Base-by-base conservation (phyloP, 1,140 invertebrate genomes). In the Drosophila nannoptera region DNA sequence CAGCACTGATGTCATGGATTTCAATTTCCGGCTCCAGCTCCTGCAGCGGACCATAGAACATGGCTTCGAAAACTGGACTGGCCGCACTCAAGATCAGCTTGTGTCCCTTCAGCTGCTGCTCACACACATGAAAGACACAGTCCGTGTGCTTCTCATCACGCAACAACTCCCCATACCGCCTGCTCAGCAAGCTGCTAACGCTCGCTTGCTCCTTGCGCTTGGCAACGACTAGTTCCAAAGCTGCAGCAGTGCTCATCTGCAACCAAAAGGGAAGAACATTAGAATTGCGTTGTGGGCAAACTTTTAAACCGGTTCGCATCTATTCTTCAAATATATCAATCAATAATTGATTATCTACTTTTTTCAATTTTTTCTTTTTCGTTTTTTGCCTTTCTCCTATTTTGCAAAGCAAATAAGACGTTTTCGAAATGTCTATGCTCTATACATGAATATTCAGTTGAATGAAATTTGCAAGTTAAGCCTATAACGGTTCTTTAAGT, bases 21-120 rank as follows among this genome's bases (percentile, higher is more conserved):
- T 87, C 83, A 22, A 90, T 87, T 22, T 87, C 71, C 2, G 77
- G 71, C 12, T 71, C 52, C 32, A 62, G 73, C n/a, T 90, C 89
- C 35, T 93, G 92, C 67, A 94, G 65, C n/a, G 92, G 90, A 0
- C 93, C 93, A 88, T 91, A 94, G 69, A 94, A 92, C 93, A 94
- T 93, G 8, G 93, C 93, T 87, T 94, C 93, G 81, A 95, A 95
- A n/a, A 95, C 93, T 4, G 94, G 93, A 89, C 94, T 94, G 72
- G 92, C 92, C 8, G 92, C 92, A 7, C 92, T 91, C 31, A 95
- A 76, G 59, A 95, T 93, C 36, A 94, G 84, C 87, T 94, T 94
- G 77, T 95, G 94, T 7, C 80, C 77, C 42, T 87, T 87, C 2
- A 89, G n/a, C 50, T 77, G 74, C 36, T 76, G 45, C 4, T 78